Percentiles rank a stretch among this genome's conserved stretches.
phyloP scores from a whole-genome alignment of 2,888 invertebrate genomes.

The Fragum whitleyi region DNA sequence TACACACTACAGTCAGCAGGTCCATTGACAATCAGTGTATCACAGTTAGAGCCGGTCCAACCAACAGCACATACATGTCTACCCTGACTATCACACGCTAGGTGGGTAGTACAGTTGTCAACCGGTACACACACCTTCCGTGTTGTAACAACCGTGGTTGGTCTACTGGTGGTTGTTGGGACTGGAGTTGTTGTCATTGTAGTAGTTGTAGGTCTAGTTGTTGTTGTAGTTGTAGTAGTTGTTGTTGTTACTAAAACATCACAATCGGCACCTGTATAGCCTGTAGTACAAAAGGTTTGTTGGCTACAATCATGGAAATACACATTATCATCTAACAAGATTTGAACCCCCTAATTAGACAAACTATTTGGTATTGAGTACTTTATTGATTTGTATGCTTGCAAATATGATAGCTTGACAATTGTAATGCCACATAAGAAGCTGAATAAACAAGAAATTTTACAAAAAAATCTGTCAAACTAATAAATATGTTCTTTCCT shows the following conservation, averaged over 20 bases:
- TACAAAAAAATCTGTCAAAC: too few species aligned
- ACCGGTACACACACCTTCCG: conserved; percentile 39
- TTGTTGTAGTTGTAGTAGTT: conserved; percentile 18
- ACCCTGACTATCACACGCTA: conserved; percentile 44
- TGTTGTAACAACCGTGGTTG: conserved; percentile 19
- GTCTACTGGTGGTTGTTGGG: conserved; percentile 20
- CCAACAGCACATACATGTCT: conserved; percentile 50
- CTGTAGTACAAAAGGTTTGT: conserved; percentile 36
- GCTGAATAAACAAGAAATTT: too few species aligned
- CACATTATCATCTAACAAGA: too few species aligned
- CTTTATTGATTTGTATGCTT: too few species aligned
- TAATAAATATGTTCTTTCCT: too few species aligned
- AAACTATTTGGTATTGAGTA: too few species aligned
- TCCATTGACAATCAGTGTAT: conserved; percentile 25
- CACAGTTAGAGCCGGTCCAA: conserved; percentile 54
- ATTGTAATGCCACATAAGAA: too few species aligned
- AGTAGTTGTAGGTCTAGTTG: conserved; percentile 13
- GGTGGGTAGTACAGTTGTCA: conserved; percentile 42
- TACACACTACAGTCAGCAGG: conserved; percentile 48
- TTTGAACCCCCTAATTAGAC: too few species aligned
- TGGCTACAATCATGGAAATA: too few species aligned
- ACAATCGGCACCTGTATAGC: conserved; percentile 46
- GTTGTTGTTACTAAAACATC: conserved; percentile 22
- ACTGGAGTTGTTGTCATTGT: conserved; percentile 16
- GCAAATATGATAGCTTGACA: too few species aligned